Base-by-base conservation (phyloP, 2,797 vertebrate genomes). In the Chrosomus eos region DNA sequence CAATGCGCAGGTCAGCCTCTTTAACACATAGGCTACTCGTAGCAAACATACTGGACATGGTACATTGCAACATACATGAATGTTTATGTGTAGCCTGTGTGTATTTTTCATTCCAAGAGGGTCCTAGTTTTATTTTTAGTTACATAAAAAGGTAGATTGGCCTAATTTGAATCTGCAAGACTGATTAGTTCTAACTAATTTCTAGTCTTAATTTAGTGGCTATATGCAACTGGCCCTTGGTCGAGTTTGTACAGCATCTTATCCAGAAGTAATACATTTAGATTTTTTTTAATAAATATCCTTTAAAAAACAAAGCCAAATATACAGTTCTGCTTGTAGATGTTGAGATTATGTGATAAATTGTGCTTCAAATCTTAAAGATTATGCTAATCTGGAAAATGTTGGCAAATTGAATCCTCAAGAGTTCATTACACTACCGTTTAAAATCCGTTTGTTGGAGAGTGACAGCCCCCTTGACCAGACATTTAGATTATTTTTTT, bases 21-120 rank as follows among this genome's bases (percentile, higher is more conserved):
- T 90, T 90, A 88, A 85, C 28, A 73, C 45, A 55, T 40, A 36
- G 60, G 48, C 81, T 73, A 58, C 68, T n/a, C n/a, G n/a, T n/a
- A 64, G 53, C 31, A 80, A 77, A 66, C 43, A 72, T 73, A 11
- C 72, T 36, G 43, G 60, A 66, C 31, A 48, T 4, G 38, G 5
- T 75, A 60, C 43, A 66, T 21, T 33, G 28, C 78, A 75, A n/a
- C 33, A 68, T 40, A 19, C 11, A 43, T 70, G 36, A 16, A 75
- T 31, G 9, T 64, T 77, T 51, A 53, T 78, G 16, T 33, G n/a
- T 26, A 21, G 33, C n/a, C 7, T 82, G 40, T 87, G 80, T 85
- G 40, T 81, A 45, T 68, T 80, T 62, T 40, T n/a, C 45, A n/a
- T 71, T 82, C 19, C 58, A 60, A 6, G 58, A 26, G n/a, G 58